These are phyloP conservation scores for Diplosoma virens DNA, from an alignment of 23 tunicate genomes.

Conservation along the genomic window DNA sequence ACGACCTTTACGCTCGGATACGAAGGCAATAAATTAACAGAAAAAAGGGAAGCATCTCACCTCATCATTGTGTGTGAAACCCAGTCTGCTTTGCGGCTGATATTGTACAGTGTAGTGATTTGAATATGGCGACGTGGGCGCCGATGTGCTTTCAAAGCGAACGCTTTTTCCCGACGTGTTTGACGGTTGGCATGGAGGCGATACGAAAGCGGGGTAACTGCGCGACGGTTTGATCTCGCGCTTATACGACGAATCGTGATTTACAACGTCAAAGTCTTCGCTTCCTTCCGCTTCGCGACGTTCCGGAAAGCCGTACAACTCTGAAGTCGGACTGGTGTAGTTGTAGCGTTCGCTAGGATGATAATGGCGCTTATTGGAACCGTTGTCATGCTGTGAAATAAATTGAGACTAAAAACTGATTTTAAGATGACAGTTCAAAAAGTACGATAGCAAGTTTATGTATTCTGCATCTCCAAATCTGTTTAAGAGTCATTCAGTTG, in stretches of 20 bases:
- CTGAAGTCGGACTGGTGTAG: constrained; percentile 3
- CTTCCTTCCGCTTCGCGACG: constrained; percentile 85
- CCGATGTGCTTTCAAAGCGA: constrained; percentile 54
- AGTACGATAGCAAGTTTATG: too few relatives aligned
- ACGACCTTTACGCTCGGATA: too few relatives aligned
- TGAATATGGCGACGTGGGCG: constrained; percentile 61
- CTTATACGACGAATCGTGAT: not conserved
- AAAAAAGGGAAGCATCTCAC: not conserved
- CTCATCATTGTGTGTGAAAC: not conserved
- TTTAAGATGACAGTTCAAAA: too few relatives aligned
- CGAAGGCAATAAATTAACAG: too few relatives aligned
- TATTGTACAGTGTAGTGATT: constrained; percentile 16
- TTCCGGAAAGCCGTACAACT: constrained; percentile 63
- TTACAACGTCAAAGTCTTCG: constrained; percentile 62
- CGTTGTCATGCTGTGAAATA: constrained; percentile 42
- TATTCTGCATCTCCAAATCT: too few relatives aligned
- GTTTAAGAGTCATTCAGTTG: too few relatives aligned
- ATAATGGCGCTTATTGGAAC: constrained; percentile 30
- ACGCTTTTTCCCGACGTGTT: constrained; percentile 55
- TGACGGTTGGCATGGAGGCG: constrained; percentile 24
- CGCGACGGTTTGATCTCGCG: constrained; percentile 12
- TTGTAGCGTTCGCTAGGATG: not conserved
- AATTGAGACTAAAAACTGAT: too few relatives aligned
- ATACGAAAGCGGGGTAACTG: constrained; percentile 14
- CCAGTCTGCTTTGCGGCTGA: constrained; percentile 2